These are phyloP conservation scores for Rhingia campestris DNA, from an alignment of 2,888 invertebrate genomes.

Conservation along the genomic window DNA sequence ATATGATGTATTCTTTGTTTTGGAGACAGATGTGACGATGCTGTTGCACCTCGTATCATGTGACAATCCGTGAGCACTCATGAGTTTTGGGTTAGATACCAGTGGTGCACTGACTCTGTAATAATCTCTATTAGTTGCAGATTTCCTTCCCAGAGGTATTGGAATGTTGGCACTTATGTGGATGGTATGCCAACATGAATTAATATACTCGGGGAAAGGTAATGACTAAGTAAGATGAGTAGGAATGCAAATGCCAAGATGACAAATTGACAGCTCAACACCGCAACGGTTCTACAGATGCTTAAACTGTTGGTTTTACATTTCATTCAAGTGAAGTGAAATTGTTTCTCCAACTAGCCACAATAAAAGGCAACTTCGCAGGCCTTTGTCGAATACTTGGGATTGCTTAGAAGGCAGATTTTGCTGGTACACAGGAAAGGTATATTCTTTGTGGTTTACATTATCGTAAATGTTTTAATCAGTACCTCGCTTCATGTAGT, in stretches of 20 bases:
- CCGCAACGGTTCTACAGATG: neutral
- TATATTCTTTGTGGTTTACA: too few relatives aligned
- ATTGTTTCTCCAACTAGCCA: too few relatives aligned
- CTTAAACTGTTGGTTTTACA: slow-evolving; percentile 11
- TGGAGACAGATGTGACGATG: slow-evolving; percentile 28
- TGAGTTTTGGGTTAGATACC: slow-evolving; percentile 39
- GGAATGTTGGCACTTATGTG: slow-evolving; percentile 15
- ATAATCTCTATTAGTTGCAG: slow-evolving; percentile 41
- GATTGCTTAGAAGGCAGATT: too few relatives aligned
- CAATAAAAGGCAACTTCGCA: too few relatives aligned
- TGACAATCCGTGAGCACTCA: slow-evolving; percentile 63
- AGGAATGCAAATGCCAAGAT: slow-evolving; percentile 14
- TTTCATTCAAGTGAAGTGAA: neutral
- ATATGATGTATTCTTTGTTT: slow-evolving; percentile 32
- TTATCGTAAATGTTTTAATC: too few relatives aligned
- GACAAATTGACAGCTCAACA: slow-evolving; percentile 23
- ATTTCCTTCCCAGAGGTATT: slow-evolving; percentile 45
- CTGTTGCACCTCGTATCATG: slow-evolving; percentile 50
- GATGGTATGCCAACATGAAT: neutral
- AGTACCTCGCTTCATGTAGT: too few relatives aligned
- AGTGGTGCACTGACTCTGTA: neutral
- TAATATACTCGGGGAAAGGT: neutral
- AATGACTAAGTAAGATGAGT: neutral
- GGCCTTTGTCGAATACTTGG: too few relatives aligned
- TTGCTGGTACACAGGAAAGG: too few relatives aligned